A percentile compares a stretch with the other conserved stretches of the same genome.
Evolutionary conservation across 1,140 invertebrate genomes (phyloP).

Genomic region (Chelonus insularis): DNA sequence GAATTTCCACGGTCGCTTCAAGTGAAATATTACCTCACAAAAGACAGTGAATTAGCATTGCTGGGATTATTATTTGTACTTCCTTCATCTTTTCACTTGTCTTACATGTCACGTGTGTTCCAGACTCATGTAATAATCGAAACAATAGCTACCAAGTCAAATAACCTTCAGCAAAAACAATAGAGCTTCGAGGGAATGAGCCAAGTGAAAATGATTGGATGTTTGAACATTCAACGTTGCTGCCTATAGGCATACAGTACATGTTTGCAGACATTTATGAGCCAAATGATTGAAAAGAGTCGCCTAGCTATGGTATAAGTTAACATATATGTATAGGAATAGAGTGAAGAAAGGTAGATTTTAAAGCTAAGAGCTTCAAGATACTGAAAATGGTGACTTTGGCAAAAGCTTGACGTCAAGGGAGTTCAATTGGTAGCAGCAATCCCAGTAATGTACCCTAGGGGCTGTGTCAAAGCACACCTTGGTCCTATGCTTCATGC

Average conservation of each 20-base stretch:
- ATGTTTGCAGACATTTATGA: constrained; percentile 24
- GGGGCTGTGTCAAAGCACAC: constrained; percentile 54
- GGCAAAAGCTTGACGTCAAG: constrained; percentile 21
- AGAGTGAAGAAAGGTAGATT: too few species aligned
- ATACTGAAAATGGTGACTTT: constrained; percentile 2
- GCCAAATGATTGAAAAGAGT: too few species aligned
- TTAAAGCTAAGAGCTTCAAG: not conserved
- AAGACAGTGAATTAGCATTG: constrained; percentile 20
- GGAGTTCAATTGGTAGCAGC: constrained; percentile 40
- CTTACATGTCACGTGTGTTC: too few species aligned
- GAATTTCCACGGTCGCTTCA: constrained; percentile 16
- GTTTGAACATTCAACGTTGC: constrained; percentile 49
- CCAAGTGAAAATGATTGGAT: constrained; percentile 48
- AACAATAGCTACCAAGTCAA: constrained; percentile 49
- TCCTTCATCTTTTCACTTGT: not conserved
- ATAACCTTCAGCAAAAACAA: constrained; percentile 29
- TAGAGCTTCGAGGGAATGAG: constrained; percentile 24
- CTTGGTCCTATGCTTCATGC: constrained; percentile 4
- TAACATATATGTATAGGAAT: too few species aligned
- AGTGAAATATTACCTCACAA: constrained; percentile 15
- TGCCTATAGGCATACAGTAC: constrained; percentile 42
- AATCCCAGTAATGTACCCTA: constrained; percentile 58
- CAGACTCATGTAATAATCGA: too few species aligned
- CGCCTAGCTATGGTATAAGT: too few species aligned
- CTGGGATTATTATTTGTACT: constrained; percentile 3